Percentiles rank a stretch among this genome's conserved stretches.
These are phyloP conservation scores for Dryomyza anilis DNA, from an alignment of 2,888 invertebrate species.

Conservation along the genomic window DNA sequence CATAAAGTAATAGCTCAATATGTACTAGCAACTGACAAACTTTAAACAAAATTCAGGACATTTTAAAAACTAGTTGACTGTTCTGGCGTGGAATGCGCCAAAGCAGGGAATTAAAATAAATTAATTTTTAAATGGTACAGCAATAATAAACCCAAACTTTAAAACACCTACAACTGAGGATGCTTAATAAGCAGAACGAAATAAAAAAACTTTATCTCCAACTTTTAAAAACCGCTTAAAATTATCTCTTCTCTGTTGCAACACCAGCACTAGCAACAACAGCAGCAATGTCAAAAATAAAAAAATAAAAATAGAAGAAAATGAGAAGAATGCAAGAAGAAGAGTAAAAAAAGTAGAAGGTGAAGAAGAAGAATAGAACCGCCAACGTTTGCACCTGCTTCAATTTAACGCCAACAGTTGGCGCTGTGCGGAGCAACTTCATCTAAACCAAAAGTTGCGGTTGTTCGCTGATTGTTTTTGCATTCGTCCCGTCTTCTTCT, in stretches of 20 bases:
- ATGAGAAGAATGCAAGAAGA: no score
- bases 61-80: no score
- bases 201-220: background rate
- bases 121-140: no score
- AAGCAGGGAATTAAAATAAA: no score
- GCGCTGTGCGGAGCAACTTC: background rate
- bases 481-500: background rate
- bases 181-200: no score
- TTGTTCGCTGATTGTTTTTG: background rate
- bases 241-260: conserved; percentile 13
- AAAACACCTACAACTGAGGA: no score
- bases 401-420: conserved; percentile 18
- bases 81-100: no score
- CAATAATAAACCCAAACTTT: background rate
- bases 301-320: background rate
- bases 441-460: background rate
- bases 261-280: conserved; percentile 13
- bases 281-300: background rate
- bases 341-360: background rate
- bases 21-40: no score
- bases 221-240: conserved; percentile 19
- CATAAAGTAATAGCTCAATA: no score
- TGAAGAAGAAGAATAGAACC: no score
- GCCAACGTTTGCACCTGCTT: conserved; percentile 16
- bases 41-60: no score